phyloP scores from a whole-genome alignment of 2,888 invertebrate species.

The Ectemnius continuus region DNA sequence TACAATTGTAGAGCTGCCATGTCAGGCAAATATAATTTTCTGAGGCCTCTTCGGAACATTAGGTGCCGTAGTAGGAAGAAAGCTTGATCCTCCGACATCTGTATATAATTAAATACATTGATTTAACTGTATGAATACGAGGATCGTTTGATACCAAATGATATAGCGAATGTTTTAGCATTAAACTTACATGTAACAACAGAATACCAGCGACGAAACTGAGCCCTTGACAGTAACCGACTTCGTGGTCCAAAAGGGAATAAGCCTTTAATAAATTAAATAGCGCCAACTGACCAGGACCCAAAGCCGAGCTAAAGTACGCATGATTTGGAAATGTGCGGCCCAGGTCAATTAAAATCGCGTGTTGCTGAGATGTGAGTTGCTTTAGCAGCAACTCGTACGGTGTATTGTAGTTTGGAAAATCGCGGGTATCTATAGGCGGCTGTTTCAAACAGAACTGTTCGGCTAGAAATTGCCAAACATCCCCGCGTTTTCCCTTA shows the following conservation, averaged over 20 bases:
- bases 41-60: constrained; percentile 93
- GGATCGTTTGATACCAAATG: neutral
- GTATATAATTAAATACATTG: too few species aligned
- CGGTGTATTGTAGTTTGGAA: constrained; percentile 87
- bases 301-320: constrained; percentile 94
- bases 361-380: constrained; percentile 96
- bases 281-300: constrained; percentile 94
- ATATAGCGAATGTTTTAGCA: neutral
- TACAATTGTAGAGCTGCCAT: constrained; percentile 95
- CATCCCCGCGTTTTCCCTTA: constrained; percentile 89
- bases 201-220: constrained; percentile 97
- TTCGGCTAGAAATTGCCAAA: constrained; percentile 95
- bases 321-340: constrained; percentile 96
- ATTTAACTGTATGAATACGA: constrained; percentile 1
- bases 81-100: constrained; percentile 96
- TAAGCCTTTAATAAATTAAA: constrained; percentile 98
- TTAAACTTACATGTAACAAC: constrained; percentile 90
- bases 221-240: constrained; percentile 97
- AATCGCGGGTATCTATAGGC: constrained; percentile 84
- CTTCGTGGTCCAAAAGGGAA: constrained; percentile 94
- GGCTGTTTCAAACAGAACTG: constrained; percentile 87
- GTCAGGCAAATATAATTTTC: constrained; percentile 95
- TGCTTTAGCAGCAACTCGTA: constrained; percentile 90
- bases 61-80: constrained; percentile 92
- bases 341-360: constrained; percentile 96